Evolutionary conservation across 2,888 invertebrate species (phyloP), one percentile per base, ranked within the genome.

Genomic region (Horisme vitalbata): DNA sequence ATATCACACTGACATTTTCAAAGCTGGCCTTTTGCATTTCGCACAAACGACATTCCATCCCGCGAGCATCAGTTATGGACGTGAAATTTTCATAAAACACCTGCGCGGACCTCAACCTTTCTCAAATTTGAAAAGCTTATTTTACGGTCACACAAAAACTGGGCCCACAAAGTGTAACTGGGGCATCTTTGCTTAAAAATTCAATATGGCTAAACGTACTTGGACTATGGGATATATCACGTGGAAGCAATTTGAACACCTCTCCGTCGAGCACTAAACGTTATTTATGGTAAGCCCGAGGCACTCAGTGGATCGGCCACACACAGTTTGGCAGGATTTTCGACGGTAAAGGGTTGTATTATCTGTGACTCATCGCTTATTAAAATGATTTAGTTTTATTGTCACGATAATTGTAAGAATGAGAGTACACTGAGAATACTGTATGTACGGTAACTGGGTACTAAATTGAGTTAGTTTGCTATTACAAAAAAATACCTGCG

Each of bases 201-300:
- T 82, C 80, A 84, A 83, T 83, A 85, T 79, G 76, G 77, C 73
- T 79, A 77, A 81, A 78, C 70, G 77, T 81, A 81, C 76, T 75
- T 73, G 75, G 70, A 63, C 75, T 71, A 71, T 56, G 63, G 77
- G 77, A 83, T 84, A 83, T 85, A 85, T 86, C 83, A 83, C 83
- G 80, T 75, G 80, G 73, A 84, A 85, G 86, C 85, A 85, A 86
- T 85, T 86, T 83, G 81, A 83, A 76, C 86, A 85, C 86, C 84
- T 85, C 80, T 80, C 77, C 63, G 69, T 69, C 65, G 69, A 70
- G 79, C 79, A 84, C 77, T 87, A 86, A 86, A 84, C 75, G 82
- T 85, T 87, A 87, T 87, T 87, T 86, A 87, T 85, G 82, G 79
- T 83, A 80, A 86, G 83, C 84, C 68, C 61, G 63, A 68, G 67